phyloP scores from a whole-genome alignment of 1,140 invertebrate species.

The Euglossa dilemma region DNA sequence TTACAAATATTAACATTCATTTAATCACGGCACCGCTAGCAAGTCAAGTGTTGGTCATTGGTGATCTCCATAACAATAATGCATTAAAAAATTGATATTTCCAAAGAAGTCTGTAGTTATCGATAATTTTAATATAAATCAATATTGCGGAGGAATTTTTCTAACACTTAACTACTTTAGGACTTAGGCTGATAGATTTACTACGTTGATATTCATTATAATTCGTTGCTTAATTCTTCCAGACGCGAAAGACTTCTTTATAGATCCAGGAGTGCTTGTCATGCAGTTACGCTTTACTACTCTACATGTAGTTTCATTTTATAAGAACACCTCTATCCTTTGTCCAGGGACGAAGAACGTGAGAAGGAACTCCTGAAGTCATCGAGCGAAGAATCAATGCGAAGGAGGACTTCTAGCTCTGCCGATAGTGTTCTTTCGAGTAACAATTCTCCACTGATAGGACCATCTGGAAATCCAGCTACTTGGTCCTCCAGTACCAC shows the following conservation, averaged over 20 bases:
- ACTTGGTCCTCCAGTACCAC: conserved; percentile 75
- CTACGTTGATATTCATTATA: not conserved
- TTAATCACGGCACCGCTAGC: too few species aligned
- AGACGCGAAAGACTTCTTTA: not conserved
- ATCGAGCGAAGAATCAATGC: conserved; percentile 85
- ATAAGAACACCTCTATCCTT: not conserved
- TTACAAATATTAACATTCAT: too few species aligned
- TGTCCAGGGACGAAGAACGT: conserved; percentile 86
- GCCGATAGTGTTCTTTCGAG: conserved; percentile 84
- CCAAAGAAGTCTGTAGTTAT: too few species aligned
- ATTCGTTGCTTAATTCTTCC: not conserved
- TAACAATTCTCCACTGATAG: conserved; percentile 80
- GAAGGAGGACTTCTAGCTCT: conserved; percentile 84
- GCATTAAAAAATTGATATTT: too few species aligned
- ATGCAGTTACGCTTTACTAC: not conserved
- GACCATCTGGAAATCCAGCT: conserved; percentile 74
- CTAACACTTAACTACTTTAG: not conserved
- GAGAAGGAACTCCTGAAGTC: conserved; percentile 84
- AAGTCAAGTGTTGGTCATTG: too few species aligned
- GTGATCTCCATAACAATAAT: too few species aligned
- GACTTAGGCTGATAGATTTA: not conserved
- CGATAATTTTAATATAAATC: too few species aligned
- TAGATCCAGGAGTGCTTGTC: not conserved
- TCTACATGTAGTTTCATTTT: not conserved
- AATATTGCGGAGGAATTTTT: not conserved